Evolutionary conservation across 1,140 invertebrate genomes (phyloP), one percentile per base, ranked within the genome.

Genomic region (Drosophila kepulauana): DNA sequence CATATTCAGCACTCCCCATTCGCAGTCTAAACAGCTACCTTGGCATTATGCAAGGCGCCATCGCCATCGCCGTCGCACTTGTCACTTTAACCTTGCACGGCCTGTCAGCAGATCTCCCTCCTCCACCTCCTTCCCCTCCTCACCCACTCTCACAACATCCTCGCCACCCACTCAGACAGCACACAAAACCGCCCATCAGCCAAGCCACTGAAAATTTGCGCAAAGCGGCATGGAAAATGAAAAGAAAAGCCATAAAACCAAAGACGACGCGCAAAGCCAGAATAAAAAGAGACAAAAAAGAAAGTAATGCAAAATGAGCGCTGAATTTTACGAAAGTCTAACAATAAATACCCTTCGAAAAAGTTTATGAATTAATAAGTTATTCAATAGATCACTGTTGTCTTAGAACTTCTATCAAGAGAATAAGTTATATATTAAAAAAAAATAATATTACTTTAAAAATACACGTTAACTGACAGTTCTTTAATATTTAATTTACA

Each of bases 241-340:
- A 89, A 89, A 89, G 85, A 89, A 89, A 89, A 89, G 85, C 85
- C 85, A 89, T 89, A 89, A 89, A 89, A 89, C 85, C 85, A 85
- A 85, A 89, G 85, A 88, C 77, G 85, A 87, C 84, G 84, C 84
- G 84, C 77, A 87, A 80, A 84, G 80, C 73, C 69, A 70, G 81
- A 80, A 86, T 69, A 80, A 78, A 81, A 33, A 35, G 35, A 62
- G 46, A 77, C 57, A 71, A 68, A 63, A 63, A 75, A 72, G 59
- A 67, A 68, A 43, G 63, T 67, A 63, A 66, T 86, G 79, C 65
- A 86, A 49, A 76, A 20, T 45, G 5, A 20, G 16, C 8, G 2
- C 15, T 8, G 1, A 8, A 7, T 8, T 11, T 35, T 30, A 3
- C 5, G 16, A 2, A 35, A 15, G 11, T 6, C 41, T 46, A 51